Evolutionary conservation across 2,888 invertebrate genomes (phyloP), one percentile per base, ranked within the genome.

Genomic region (Stramonita haemastoma): DNA sequence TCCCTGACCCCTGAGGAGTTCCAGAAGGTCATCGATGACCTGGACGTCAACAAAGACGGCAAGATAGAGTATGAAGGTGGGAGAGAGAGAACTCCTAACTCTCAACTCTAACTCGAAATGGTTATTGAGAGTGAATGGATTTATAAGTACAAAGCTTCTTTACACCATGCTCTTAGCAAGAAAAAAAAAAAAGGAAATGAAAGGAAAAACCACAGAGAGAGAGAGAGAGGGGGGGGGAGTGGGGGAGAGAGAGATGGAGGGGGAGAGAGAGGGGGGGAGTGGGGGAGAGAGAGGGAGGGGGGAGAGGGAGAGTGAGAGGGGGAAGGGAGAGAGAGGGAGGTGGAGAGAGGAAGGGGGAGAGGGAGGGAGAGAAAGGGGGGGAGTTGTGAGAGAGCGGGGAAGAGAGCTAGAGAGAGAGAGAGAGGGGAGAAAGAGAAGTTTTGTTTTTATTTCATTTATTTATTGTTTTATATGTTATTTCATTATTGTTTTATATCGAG

Each of bases 21-120:
- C 57, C 60, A 83, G 46, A 87, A n/a, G 46, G n/a, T 87, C 73
- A 73, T 87, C 34, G 73, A 57, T 2, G 77, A 79, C 19, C 79
- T 77, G 36, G 87, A 87, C 26, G 87, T 87, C 17, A 79, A 79
- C 77, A 66, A 57, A 26, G 87, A 87, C 46, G 87, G 87, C 15
- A 87, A 87, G 56, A 87, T 87, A 22, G 66, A 87, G 0, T 87
- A 87, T n/a, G 73, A 87, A 73, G 87, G 87, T 87, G 19, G n/a
- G 84, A 56, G 26, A 84, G 56, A 17, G 15, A 79, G 79, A 4
- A 77, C 77, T 77, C 60, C 11, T 19, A 60, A 11, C 11, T 19
- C n/a, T n/a, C n/a, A n/a, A n/a, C n/a, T n/a, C n/a, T n/a, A n/a
- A n/a, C n/a, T n/a, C n/a, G n/a, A n/a, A n/a, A n/a, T n/a, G n/a